These are phyloP conservation scores for Anseranas semipalmata DNA, from an alignment of 2,113 vertebrate species.

Conservation along the genomic window DNA sequence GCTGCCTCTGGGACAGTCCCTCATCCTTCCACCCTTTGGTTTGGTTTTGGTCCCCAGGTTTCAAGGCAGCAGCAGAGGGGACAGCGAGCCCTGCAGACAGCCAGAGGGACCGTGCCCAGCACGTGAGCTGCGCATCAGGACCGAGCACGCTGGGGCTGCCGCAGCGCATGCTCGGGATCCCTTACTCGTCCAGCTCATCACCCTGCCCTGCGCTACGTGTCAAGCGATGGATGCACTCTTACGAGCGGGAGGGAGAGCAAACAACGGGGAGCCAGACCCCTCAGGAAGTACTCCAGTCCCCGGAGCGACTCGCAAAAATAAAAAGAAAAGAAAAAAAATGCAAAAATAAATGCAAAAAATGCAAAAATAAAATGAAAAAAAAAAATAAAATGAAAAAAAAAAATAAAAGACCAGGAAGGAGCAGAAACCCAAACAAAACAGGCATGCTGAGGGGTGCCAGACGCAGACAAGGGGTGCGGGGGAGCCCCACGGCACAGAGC, in stretches of 20 bases:
- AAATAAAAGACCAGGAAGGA: background rate
- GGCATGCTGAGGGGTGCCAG: background rate
- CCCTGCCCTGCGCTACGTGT: background rate
- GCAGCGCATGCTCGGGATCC: background rate
- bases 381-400: background rate
- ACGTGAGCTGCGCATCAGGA: background rate
- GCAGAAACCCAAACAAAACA: background rate
- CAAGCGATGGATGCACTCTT: accelerated
- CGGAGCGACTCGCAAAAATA: background rate
- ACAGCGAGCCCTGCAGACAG: background rate
- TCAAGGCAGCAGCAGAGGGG: background rate
- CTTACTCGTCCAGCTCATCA: background rate
- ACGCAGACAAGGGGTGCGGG: background rate
- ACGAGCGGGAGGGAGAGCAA: background rate
- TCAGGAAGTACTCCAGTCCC: background rate
- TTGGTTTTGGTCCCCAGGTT: background rate
- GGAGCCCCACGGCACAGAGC: background rate
- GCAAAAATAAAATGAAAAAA: background rate
- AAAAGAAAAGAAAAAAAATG: background rate
- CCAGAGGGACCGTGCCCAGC: background rate
- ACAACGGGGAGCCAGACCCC: background rate
- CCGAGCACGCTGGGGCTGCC: background rate
- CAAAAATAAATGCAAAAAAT: background rate
- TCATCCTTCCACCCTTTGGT: background rate
- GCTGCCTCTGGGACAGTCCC: background rate